phyloP scores from a whole-genome alignment of 2,113 vertebrate genomes.

The Lophius piscatorius region DNA sequence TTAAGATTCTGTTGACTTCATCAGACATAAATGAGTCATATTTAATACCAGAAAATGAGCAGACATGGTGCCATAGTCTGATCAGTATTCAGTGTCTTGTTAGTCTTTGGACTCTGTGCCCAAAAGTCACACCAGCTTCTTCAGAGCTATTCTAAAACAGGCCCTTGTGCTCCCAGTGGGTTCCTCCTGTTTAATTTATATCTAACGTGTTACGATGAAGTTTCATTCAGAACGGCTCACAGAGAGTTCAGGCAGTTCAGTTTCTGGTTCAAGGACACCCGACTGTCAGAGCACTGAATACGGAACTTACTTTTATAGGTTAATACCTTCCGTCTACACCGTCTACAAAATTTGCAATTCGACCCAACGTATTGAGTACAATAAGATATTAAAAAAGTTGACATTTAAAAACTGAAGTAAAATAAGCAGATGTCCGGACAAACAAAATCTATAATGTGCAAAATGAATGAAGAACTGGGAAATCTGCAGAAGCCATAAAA shows the following conservation, averaged over 20 bases:
- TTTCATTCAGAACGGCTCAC: conserved; percentile 25
- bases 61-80: conserved; percentile 17
- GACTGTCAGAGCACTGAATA: neutral
- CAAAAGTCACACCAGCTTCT: conserved; percentile 21
- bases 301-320: conserved; percentile 22
- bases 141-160: conserved; percentile 32
- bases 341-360: too few species aligned
- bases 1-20: too few species aligned
- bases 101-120: conserved; percentile 61
- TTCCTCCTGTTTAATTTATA: conserved; percentile 49
- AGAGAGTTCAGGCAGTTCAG: conserved; percentile 8
- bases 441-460: neutral
- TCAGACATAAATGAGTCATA: too few species aligned
- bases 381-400: neutral
- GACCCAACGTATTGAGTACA: too few species aligned
- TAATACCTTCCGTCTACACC: too few species aligned
- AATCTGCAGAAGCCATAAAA: neutral
- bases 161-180: conserved; percentile 58
- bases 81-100: conserved; percentile 37
- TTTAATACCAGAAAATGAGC: conserved; percentile 17
- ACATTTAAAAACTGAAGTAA: neutral
- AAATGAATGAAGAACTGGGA: neutral
- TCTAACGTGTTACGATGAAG: conserved; percentile 24
- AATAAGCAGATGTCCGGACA: too few species aligned
- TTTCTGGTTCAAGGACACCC: conserved; percentile 32